Conservation (phyloP, 1,140 invertebrate species). For the Drosophila asahinai region DNA sequence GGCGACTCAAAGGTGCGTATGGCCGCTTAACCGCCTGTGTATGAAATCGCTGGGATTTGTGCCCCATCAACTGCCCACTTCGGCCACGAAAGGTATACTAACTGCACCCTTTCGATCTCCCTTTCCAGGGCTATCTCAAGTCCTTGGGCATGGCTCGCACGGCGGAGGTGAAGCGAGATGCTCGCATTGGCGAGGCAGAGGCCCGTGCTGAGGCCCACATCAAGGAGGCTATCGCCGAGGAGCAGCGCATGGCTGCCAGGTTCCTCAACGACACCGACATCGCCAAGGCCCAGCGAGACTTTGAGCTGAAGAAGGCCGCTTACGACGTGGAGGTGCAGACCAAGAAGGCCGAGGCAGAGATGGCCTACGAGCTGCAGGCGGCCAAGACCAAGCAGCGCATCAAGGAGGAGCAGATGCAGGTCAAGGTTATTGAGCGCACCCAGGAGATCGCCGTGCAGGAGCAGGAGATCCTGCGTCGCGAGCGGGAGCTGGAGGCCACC, state of each 20-base stretch:
- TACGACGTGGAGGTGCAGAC: slow-evolving; percentile 99
- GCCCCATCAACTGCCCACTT: neutral
- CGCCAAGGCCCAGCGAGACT: slow-evolving; percentile 97
- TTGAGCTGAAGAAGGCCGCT: slow-evolving; percentile 98
- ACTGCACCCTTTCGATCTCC: neutral
- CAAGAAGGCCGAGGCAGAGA: slow-evolving; percentile 96
- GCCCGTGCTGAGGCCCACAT: slow-evolving; percentile 94
- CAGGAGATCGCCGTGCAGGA: slow-evolving; percentile 97
- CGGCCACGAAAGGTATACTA: neutral
- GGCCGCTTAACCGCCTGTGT: slow-evolving; percentile 29
- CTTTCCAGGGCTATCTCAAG: slow-evolving; percentile 95
- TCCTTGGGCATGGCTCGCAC: slow-evolving; percentile 98
- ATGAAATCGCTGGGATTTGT: slow-evolving; percentile 18
- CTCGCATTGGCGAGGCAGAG: slow-evolving; percentile 98
- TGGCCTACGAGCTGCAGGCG: slow-evolving; percentile 97
- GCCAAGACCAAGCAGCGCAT: slow-evolving; percentile 98
- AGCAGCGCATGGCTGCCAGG: slow-evolving; percentile 96
- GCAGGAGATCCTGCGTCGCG: slow-evolving; percentile 93
- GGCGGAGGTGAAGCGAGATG: slow-evolving; percentile 98
- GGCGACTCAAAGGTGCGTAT: slow-evolving; percentile 86
- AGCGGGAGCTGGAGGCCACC: slow-evolving; percentile 95
- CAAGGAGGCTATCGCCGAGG: slow-evolving; percentile 97
- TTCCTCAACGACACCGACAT: slow-evolving; percentile 98
- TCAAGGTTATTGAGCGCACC: slow-evolving; percentile 95
- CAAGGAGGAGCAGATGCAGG: slow-evolving; percentile 98